Conservation (phyloP, 1,140 invertebrate genomes). For the Atta cephalotes region DNA sequence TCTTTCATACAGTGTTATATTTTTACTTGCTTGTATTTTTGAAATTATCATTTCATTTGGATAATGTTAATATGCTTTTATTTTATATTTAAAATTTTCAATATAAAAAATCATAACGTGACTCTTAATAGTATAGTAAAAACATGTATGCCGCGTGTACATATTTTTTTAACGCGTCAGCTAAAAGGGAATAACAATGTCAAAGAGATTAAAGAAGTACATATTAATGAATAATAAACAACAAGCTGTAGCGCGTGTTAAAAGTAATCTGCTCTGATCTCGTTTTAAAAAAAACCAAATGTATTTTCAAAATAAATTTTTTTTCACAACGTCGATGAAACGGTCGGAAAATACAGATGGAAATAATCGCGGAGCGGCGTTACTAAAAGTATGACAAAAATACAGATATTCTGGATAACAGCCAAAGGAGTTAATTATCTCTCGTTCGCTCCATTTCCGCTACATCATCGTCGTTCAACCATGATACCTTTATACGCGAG, state of each 20-base stretch:
- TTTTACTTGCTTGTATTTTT: neutral
- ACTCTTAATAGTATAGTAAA: neutral
- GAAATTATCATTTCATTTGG: neutral
- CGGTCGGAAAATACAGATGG: neutral
- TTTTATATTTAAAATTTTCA: neutral
- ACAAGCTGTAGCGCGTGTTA: neutral
- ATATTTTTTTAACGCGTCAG: neutral
- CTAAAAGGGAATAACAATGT: neutral
- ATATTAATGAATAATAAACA: neutral
- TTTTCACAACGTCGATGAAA: neutral
- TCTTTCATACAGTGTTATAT: neutral
- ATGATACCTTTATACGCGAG: constrained; percentile 10
- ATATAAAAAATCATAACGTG: neutral
- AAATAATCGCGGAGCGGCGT: neutral
- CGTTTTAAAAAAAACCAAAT: neutral
- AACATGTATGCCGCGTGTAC: neutral
- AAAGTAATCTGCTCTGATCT: constrained; percentile 16
- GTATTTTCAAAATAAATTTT: constrained; percentile 10
- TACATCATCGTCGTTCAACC: constrained; percentile 31
- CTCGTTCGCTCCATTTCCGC: constrained; percentile 48
- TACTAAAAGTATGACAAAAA: constrained; percentile 24
- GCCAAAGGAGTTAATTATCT: constrained; percentile 51
- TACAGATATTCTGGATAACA: constrained; percentile 7
- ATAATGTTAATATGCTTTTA: neutral
- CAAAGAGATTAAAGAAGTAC: neutral